Evolutionary conservation across 2,888 invertebrate genomes (phyloP), one percentile per base, ranked within the genome.

Genomic region (Suillia variegata): DNA sequence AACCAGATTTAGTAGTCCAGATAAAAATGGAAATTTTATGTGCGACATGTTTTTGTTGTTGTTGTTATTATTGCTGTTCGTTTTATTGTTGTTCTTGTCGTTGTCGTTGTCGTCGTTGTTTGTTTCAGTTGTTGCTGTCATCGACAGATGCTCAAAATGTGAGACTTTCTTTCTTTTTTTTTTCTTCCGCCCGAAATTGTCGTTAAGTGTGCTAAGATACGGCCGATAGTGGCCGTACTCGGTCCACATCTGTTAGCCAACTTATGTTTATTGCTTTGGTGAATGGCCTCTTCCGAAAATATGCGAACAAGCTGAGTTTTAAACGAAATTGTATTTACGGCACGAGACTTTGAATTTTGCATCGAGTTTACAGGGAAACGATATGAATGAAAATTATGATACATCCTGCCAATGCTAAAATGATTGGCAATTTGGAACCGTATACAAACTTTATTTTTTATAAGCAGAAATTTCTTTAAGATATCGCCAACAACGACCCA

Each of bases 11-110:
- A 18, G 45, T 45, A 18, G 45, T 20, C 20, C 18, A 57, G 57
- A 74, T 73, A 70, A 76, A 75, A 72, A 77, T 73, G 65, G 60
- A 67, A 76, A 74, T 77, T 74, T 71, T 70, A 72, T 73, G 67
- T 66, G 59, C 65, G 56, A 66, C 68, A 65, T 45, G 45, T 20
- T 45, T 17, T 45, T 45, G 45, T 13, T 17, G 45, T 20, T 20
- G 45, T 5, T 17, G 17, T 18, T 45, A 18, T 18, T 31, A 18
- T 42, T 47, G 31, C 33, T 10, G 20, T 33, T 33, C 31, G n/a
- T 52, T 24, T 26, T 50, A 13, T 52, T 26, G 8, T n/a, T 53
- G 15, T 21, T 15, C 15, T 17, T 42, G 20, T 53, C 24, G 21
- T 20, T 21, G 38, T 2, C 48, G 24, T 38, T 38, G 38, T 13